Conservation (phyloP, 2,113 vertebrate species). For the Micronisus gabar region DNA sequence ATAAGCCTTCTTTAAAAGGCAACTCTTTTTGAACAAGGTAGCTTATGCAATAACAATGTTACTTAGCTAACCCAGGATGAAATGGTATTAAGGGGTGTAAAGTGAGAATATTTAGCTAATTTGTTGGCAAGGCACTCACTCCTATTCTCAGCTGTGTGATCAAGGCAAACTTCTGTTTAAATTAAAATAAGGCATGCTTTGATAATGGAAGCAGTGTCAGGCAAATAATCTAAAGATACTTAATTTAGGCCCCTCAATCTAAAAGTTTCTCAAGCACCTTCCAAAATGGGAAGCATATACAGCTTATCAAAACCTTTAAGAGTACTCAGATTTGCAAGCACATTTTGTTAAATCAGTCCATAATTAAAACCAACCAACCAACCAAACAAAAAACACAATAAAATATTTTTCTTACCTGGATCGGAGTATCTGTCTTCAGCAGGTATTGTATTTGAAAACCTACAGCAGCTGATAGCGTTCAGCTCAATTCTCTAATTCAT, state of each 20-base stretch:
- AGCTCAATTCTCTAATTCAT: not conserved
- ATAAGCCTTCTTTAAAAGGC: not conserved
- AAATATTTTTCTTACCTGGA: not conserved
- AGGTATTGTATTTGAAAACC: not conserved
- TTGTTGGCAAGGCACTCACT: not conserved
- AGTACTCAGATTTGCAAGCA: not conserved
- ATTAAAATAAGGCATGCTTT: not conserved
- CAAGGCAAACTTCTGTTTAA: not conserved
- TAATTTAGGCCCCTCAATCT: not conserved
- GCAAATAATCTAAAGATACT: not conserved
- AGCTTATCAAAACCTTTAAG: not conserved
- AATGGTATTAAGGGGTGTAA: not conserved
- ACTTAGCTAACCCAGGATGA: not conserved
- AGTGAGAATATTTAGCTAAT: not conserved
- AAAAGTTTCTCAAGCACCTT: not conserved
- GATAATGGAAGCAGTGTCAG: not conserved
- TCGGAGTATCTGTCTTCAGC: not conserved
- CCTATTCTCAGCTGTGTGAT: not conserved
- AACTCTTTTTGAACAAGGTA: not conserved
- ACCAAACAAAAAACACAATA: not conserved
- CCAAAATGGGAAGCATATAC: not conserved
- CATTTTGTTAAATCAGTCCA: not conserved
- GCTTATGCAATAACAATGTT: not conserved
- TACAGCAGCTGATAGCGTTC: not conserved
- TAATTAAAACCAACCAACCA: not conserved